Evolutionary conservation across 1,140 invertebrate species (phyloP).

Genomic region (Bactericera cockerelli): DNA sequence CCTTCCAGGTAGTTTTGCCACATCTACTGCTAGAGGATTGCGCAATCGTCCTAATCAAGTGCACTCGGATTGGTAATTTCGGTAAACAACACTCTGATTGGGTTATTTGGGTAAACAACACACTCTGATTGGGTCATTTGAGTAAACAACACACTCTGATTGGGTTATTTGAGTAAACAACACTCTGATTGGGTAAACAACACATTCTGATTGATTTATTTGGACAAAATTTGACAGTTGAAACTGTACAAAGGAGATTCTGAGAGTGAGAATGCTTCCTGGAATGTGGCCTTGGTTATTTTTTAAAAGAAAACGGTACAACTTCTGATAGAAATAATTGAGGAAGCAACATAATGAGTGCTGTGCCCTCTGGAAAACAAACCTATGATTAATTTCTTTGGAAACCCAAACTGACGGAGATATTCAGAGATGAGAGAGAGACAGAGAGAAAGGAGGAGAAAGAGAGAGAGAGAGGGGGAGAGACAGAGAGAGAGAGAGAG

Average conservation of each 20-base stretch:
- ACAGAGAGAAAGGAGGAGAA: conserved; percentile 1
- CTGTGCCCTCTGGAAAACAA: neutral
- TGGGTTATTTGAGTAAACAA: no score
- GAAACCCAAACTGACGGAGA: neutral
- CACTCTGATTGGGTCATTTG: no score
- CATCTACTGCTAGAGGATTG: no score
- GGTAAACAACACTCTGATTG: no score
- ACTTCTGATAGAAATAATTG: neutral
- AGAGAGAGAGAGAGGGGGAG: conserved; percentile 8
- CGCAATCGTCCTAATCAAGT: no score
- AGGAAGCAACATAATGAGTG: neutral
- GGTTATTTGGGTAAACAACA: no score
- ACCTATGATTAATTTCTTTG: neutral
- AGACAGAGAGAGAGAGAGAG: conserved; percentile 10
- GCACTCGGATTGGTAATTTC: no score
- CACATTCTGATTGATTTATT: neutral
- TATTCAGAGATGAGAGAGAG: conserved; percentile 8
- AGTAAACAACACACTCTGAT: no score
- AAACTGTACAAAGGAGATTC: conserved; percentile 1
- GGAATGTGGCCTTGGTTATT: neutral
- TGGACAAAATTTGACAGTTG: no score
- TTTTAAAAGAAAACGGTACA: neutral
- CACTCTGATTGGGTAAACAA: neutral
- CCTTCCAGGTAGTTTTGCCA: no score
- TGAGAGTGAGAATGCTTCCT: neutral